Conservation (phyloP, 1,140 invertebrate species). For the Zeugodacus cucurbitae region DNA sequence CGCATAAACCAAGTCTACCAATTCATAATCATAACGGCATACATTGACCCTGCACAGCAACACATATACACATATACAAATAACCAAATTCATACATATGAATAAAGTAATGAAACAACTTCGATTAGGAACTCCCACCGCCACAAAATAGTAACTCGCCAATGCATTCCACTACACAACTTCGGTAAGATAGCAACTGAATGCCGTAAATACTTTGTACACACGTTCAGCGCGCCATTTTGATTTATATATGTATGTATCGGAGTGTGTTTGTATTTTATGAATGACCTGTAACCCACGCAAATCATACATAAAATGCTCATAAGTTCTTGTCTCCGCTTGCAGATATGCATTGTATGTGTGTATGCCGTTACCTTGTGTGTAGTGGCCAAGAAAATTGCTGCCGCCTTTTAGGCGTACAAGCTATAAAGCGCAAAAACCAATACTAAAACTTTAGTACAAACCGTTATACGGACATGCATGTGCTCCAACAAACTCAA, state of each 20-base stretch:
- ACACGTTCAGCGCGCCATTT: background rate
- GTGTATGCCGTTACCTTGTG: background rate
- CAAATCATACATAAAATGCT: background rate
- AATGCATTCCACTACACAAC: background rate
- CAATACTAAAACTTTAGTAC: background rate
- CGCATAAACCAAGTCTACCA: no score
- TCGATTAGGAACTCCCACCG: background rate
- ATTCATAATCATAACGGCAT: no score
- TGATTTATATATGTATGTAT: constrained; percentile 8
- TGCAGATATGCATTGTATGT: no score
- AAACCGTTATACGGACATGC: background rate
- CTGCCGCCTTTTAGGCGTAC: constrained; percentile 29
- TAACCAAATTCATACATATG: background rate
- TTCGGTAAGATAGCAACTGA: background rate
- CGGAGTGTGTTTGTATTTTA: background rate
- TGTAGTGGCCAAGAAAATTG: constrained; percentile 1
- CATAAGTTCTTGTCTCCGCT: background rate
- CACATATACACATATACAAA: background rate
- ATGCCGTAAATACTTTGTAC: background rate
- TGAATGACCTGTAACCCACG: background rate
- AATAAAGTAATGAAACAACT: background rate
- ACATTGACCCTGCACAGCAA: no score
- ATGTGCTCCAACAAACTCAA: background rate
- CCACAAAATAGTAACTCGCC: background rate
- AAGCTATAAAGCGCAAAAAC: background rate